A percentile compares a stretch with the other conserved stretches of the same genome.
Evolutionary conservation across 2,888 invertebrate species (phyloP).

Genomic region (Alloplasta piceator): DNA sequence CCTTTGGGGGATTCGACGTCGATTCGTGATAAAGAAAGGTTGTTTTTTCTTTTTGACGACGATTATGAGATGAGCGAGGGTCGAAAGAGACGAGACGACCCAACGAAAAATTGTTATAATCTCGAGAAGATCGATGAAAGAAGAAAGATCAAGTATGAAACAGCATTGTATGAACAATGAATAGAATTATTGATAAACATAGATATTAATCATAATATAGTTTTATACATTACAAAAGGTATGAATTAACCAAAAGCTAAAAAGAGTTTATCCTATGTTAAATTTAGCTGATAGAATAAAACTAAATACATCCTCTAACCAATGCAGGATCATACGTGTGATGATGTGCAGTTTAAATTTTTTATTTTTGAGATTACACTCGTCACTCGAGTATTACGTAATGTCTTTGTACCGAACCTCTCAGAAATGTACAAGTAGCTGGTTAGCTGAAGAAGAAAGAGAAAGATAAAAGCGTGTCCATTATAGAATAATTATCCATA

Average conservation of each 20-base stretch:
- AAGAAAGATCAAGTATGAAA: background rate
- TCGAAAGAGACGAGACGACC: background rate
- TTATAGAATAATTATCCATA: slow-evolving; percentile 3
- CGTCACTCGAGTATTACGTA: slow-evolving; percentile 41
- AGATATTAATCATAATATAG: slow-evolving; percentile 64
- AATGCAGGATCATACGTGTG: slow-evolving; percentile 43
- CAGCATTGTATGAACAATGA: slow-evolving; percentile 31
- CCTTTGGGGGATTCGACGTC: slow-evolving; percentile 19
- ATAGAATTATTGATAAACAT: slow-evolving; percentile 53
- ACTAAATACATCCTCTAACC: background rate
- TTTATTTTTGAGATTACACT: slow-evolving; percentile 25
- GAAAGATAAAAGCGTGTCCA: slow-evolving; percentile 16
- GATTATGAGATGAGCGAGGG: slow-evolving; percentile 8
- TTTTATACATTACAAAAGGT: slow-evolving; percentile 63
- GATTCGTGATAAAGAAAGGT: slow-evolving; percentile 39
- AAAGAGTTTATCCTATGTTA: slow-evolving; percentile 59
- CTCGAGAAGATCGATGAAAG: slow-evolving; percentile 5
- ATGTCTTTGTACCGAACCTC: slow-evolving; percentile 45
- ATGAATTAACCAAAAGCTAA: slow-evolving; percentile 49
- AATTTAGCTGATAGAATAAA: slow-evolving; percentile 30
- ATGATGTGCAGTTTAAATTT: background rate
- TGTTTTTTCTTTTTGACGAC: slow-evolving; percentile 8
- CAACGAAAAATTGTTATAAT: slow-evolving; percentile 27
- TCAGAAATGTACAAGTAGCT: slow-evolving; percentile 16
- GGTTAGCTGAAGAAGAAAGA: slow-evolving; percentile 13